These are phyloP conservation scores for Halcyon badia DNA, from an alignment of 2,797 vertebrate species.

Conservation along the genomic window DNA sequence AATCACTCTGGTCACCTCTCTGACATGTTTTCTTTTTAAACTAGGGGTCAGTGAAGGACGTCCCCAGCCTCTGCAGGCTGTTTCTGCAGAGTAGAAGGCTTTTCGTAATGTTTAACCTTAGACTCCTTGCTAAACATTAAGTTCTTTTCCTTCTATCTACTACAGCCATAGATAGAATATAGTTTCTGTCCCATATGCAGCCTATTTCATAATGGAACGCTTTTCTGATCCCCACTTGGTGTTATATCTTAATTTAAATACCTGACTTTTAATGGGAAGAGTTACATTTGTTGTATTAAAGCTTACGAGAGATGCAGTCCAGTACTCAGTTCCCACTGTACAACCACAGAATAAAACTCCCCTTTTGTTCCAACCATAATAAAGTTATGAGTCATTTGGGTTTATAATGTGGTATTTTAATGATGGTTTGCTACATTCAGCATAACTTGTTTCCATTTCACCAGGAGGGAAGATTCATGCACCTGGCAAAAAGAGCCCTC, in stretches of 20 bases:
- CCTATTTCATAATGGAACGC: background rate
- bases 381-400: background rate
- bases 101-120: background rate
- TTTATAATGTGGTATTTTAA: background rate
- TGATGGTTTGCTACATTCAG: background rate
- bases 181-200: background rate
- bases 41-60: background rate
- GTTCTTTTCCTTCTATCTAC: background rate
- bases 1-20: background rate
- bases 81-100: background rate
- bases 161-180: background rate
- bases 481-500: conserved; percentile 1
- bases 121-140: background rate
- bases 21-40: background rate
- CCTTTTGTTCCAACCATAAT: background rate
- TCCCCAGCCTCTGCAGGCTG: background rate
- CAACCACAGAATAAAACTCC: background rate
- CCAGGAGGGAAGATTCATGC: background rate
- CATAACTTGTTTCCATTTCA: conserved; percentile 10
- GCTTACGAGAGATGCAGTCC: background rate
- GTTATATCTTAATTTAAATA: background rate
- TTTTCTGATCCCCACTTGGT: background rate
- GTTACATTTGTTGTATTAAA: background rate
- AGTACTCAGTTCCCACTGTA: background rate
- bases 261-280: background rate